phyloP scores from a whole-genome alignment of 2,888 invertebrate genomes.

The Zaprionus lineosus region DNA sequence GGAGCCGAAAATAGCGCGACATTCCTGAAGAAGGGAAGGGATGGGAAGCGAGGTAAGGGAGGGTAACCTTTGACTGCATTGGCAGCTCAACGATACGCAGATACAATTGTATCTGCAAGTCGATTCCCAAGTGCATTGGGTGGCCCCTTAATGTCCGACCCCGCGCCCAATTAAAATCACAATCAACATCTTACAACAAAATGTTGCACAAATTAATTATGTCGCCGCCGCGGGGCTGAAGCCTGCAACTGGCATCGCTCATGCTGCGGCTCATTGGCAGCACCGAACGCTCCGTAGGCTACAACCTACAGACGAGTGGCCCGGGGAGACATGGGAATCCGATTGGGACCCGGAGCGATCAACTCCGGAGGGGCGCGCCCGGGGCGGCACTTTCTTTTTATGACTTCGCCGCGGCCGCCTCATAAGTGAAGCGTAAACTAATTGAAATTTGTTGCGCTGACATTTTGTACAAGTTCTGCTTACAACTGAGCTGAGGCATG shows the following conservation, averaged over 20 bases:
- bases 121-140: conserved; percentile 60
- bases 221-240: conserved; percentile 27
- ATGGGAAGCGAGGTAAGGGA: no score
- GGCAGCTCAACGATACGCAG: conserved; percentile 46
- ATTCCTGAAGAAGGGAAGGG: no score
- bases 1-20: conserved; percentile 56
- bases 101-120: conserved; percentile 21
- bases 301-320: no score
- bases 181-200: conserved; percentile 60
- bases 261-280: conserved; percentile 52
- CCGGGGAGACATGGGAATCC: conserved; percentile 43
- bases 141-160: conserved; percentile 59
- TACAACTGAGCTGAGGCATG: conserved; percentile 44
- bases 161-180: conserved; percentile 64
- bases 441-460: conserved; percentile 80
- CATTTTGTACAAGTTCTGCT: conserved; percentile 70
- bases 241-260: conserved; percentile 42
- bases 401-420: conserved; percentile 54
- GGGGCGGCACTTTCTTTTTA: conserved; percentile 74
- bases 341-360: conserved; percentile 16
- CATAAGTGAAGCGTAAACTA: conserved; percentile 81
- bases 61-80: conserved; percentile 53
- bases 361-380: conserved; percentile 17
- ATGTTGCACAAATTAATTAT: conserved; percentile 73
- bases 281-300: not conserved